Base-by-base conservation (phyloP, 2,113 vertebrate species). In the Dasyurus viverrinus region DNA sequence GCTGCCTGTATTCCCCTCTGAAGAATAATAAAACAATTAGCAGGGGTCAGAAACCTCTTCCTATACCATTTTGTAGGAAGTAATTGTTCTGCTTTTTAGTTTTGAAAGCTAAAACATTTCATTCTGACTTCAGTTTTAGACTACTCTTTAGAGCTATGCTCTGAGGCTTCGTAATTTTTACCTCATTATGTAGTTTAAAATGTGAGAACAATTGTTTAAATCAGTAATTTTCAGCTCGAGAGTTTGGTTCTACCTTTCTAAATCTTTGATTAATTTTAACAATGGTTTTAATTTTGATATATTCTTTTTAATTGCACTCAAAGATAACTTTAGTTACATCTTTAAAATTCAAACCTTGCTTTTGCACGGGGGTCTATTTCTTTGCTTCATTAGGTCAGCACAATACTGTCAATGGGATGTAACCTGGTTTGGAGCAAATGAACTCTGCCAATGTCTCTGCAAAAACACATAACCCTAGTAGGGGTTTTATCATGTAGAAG, bases 251-350 rank as follows among this genome's bases (percentile, higher is more conserved):
- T 97, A 96, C 97, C 97, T 97, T 97, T 97, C 95, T 94, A 97
- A 97, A 97, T 98, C 98, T 98, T 98, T 97, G 98, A 98, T 98
- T 98, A 98, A 98, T 98, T 97, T 98, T 96, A 97, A 98, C 97
- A 98, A 95, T 98, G 93, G 96, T 97, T 97, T 98, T 98, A 97
- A 98, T 98, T 98, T 96, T 97, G 96, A 97, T 54, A 0, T 96
- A 95, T 97, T 94, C 93, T 97, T 96, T 97, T 98, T 96, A 97
- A 97, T 97, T 97, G 95, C 92, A 95, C 90, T 97, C 93, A 89
- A 94, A 97, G 96, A 95, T 97, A 97, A 97, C 97, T 97, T 97
- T 92, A 93, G 95, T 94, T 96, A 55, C 96, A 97, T 95, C 96
- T 97, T 91, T 26, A 92, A 95, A 92, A 91, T 96, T 96, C 95